Base-by-base conservation (phyloP, 2,797 vertebrate species). In the Enteromius argenteus region DNA sequence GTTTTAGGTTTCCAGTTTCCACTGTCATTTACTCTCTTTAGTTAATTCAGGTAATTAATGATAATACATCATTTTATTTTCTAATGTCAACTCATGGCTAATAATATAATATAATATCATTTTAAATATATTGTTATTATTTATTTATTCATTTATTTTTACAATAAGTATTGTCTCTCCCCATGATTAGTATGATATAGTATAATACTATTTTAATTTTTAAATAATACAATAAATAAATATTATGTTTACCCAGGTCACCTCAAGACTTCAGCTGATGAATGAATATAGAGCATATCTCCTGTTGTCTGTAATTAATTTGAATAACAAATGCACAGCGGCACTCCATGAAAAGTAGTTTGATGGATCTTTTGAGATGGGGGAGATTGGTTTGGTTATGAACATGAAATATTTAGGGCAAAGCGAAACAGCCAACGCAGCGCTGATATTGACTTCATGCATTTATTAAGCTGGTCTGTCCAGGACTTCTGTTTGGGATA, bases 371-470 rank as follows among this genome's bases (percentile, higher is more conserved):
- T 35, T 72, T 73, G 42, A 62, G 44, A 73, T 60, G 5, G 80
- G 30, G 53, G 19, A 49, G 68, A 69, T 62, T 74, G 42, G 37
- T 69, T 23, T 53, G 62, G 14, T 39, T 85, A 74, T 85, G 75
- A 85, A 35, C 83, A 80, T 80, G 5, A 85, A 80, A 80, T 80
- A 80, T 85, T 80, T 32, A 75, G 21, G 46, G 46, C 37, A 23
- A 67, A 53, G 17, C 15, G 39, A 44, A 68, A 17, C 19, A 27
- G 46, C 13, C 3, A 23, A 17, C 5, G 4, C 49, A 21, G 49
- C 0, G 11, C 19, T 79, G 77, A 79, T 79, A 67, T 49, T 49
- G 11, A 79, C 30, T 27, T 53, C 30, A 58, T 68, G 64, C 39
- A 60, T 72, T 14, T 81, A 58, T 81, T 21, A 44, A 5, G 11